Conservation (phyloP, 1,140 invertebrate genomes). For the Lasioglossum albipes region DNA sequence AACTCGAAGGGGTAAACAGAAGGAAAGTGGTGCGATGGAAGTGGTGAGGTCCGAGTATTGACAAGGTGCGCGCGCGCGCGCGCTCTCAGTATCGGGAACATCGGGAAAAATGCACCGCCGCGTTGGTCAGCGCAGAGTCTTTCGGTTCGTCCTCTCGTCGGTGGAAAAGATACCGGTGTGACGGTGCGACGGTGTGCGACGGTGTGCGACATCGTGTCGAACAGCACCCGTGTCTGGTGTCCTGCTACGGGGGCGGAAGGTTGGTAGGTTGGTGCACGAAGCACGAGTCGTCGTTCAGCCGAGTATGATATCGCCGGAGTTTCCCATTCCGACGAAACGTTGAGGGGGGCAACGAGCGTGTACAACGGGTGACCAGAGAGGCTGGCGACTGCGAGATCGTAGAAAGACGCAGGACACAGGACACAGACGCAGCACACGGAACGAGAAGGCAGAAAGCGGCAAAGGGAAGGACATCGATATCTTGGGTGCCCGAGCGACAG, state of each 20-base stretch:
- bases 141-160: not conserved
- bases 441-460: no score
- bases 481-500: not conserved
- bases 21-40: not conserved
- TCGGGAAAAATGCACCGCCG: not conserved
- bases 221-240: no score
- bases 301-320: constrained; percentile 3
- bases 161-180: not conserved
- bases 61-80: not conserved
- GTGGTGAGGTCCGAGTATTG: not conserved
- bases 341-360: not conserved
- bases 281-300: no score
- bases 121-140: not conserved
- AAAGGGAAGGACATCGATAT: no score
- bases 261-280: no score
- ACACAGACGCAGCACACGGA: no score
- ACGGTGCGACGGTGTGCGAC: not conserved
- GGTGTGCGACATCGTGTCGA: no score
- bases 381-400: not conserved
- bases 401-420: no score
- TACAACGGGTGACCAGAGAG: not conserved
- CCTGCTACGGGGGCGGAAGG: no score
- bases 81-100: no score
- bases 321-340: not conserved
- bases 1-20: not conserved